Conservation (phyloP, 2,888 invertebrate species). For the Hydroisotoma schaefferi region DNA sequence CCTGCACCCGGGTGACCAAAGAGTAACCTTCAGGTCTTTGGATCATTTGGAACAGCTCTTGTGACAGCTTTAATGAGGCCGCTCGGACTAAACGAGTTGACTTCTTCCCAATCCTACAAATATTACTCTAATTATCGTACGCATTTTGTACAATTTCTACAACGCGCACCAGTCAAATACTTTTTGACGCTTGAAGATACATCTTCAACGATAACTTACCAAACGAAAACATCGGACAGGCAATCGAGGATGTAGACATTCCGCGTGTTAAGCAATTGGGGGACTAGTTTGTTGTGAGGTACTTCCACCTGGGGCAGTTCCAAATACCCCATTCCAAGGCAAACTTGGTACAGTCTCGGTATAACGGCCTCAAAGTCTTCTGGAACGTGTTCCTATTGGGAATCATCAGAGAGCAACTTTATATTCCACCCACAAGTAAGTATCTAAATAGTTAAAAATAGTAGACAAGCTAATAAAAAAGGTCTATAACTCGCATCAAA, state of each 20-base stretch:
- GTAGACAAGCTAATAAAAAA: neutral
- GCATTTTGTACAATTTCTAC: no score
- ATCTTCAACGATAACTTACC: no score
- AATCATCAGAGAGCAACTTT: neutral
- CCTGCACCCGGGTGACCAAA: conserved; percentile 80
- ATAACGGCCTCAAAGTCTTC: conserved; percentile 62
- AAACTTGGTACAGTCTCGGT: conserved; percentile 87
- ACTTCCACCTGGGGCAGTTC: conserved; percentile 91
- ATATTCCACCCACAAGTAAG: neutral
- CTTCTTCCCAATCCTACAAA: conserved; percentile 96
- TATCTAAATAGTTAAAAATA: neutral
- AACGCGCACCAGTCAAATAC: no score
- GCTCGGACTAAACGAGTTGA: conserved; percentile 91
- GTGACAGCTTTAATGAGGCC: conserved; percentile 93
- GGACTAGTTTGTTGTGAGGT: conserved; percentile 69
- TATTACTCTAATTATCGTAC: neutral
- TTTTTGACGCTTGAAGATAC: no score
- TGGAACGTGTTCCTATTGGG: conserved; percentile 67
- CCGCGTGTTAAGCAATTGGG: conserved; percentile 76
- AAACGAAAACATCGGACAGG: conserved; percentile 88
- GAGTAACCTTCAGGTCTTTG: conserved; percentile 70
- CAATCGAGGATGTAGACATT: conserved; percentile 97
- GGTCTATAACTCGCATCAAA: neutral
- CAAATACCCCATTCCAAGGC: conserved; percentile 96
- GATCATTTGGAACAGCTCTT: conserved; percentile 94